Conservation (phyloP, 1,140 invertebrate genomes). For the Halesus radiatus region DNA sequence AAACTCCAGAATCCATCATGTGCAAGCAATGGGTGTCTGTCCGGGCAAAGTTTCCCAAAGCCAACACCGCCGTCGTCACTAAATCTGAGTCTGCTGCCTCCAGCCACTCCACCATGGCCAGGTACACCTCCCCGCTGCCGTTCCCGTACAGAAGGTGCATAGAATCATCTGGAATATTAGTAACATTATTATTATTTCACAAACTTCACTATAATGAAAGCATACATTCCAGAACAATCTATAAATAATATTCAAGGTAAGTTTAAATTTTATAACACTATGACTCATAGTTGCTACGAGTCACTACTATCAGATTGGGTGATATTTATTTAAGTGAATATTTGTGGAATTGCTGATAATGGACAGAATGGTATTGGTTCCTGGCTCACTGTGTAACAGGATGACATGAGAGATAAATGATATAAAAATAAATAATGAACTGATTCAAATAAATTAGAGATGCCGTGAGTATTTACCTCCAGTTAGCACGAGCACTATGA, state of each 20-base stretch:
- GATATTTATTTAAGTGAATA: too few relatives aligned
- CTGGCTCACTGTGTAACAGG: too few relatives aligned
- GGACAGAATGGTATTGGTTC: too few relatives aligned
- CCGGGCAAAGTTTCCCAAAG: constrained; percentile 91
- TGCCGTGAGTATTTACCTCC: constrained; percentile 75
- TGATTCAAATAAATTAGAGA: background rate
- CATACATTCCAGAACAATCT: background rate
- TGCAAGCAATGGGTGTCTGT: constrained; percentile 86
- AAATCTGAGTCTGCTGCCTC: constrained; percentile 81
- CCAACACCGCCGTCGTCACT: constrained; percentile 84
- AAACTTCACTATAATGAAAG: background rate
- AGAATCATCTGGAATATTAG: constrained; percentile 79
- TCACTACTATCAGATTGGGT: too few relatives aligned
- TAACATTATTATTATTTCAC: constrained; percentile 3
- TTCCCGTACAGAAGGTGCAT: constrained; percentile 85
- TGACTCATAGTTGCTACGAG: too few relatives aligned
- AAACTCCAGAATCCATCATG: constrained; percentile 85
- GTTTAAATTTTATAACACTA: too few relatives aligned
- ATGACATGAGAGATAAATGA: too few relatives aligned
- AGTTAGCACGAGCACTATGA: constrained; percentile 86
- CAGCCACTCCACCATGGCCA: constrained; percentile 82
- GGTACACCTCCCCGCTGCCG: constrained; percentile 80
- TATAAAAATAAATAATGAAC: too few relatives aligned
- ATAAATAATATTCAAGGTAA: too few relatives aligned
- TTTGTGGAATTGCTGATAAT: too few relatives aligned